phyloP scores from a whole-genome alignment of 2,797 vertebrate species.

The Percopsis omiscomaycus region DNA sequence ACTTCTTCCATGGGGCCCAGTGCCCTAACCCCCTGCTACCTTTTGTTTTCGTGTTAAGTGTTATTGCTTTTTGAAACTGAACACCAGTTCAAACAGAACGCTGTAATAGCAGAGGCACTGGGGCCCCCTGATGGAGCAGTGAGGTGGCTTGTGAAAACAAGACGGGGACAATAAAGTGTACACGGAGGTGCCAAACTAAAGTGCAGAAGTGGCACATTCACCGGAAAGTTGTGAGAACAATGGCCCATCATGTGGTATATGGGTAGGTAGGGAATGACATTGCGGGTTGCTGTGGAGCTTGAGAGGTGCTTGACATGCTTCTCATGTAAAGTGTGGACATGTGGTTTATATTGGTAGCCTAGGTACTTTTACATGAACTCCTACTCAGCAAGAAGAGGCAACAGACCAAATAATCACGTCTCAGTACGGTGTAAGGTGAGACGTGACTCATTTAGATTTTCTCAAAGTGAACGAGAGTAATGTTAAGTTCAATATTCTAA shows the following conservation, averaged over 20 bases:
- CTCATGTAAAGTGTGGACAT: conserved; percentile 23
- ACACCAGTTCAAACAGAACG: conserved; percentile 71
- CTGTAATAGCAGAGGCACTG: conserved; percentile 54
- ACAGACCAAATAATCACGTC: too few species aligned
- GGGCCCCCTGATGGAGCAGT: conserved; percentile 31
- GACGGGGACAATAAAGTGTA: conserved; percentile 50
- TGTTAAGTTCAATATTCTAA: conserved; percentile 23
- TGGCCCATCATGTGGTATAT: conserved; percentile 25
- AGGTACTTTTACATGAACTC: too few species aligned
- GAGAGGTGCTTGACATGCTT: conserved; percentile 25
- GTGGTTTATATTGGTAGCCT: conserved; percentile 6
- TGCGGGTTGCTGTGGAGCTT: neutral
- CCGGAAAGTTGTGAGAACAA: conserved; percentile 60
- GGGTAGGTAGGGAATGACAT: conserved; percentile 12
- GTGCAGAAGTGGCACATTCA: conserved; percentile 66
- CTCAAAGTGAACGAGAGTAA: conserved; percentile 13
- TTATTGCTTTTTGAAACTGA: conserved; percentile 73
- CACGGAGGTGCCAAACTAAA: conserved; percentile 55
- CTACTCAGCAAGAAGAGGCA: too few species aligned
- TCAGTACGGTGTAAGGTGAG: too few species aligned
- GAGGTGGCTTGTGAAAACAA: conserved; percentile 66
- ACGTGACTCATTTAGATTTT: neutral
- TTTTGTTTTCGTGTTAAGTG: conserved; percentile 70
- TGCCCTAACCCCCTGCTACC: conserved; percentile 38
- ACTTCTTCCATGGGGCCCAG: conserved; percentile 17